A percentile compares a stretch with the other conserved stretches of the same genome.
Evolutionary conservation across 2,113 vertebrate species (phyloP).

Genomic region (Antennarius striatus): DNA sequence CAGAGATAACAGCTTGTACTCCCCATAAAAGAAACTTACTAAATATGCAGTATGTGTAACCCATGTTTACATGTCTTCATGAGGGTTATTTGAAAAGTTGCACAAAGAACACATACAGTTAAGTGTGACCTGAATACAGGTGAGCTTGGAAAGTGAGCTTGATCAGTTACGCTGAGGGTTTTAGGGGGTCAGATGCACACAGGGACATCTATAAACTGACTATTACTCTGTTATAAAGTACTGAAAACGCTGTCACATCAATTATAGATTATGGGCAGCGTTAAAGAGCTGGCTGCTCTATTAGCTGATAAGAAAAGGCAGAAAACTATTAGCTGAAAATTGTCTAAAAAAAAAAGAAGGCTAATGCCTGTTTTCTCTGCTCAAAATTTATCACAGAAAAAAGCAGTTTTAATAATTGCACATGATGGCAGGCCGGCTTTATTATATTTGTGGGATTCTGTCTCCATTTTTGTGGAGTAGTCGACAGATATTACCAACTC

Average conservation of each 20-base stretch:
- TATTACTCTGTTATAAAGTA: conserved; percentile 7
- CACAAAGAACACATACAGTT: too few relatives aligned
- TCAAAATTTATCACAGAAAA: not conserved
- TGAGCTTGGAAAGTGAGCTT: not conserved
- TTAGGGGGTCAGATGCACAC: not conserved
- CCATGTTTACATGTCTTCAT: too few relatives aligned
- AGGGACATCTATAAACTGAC: not conserved
- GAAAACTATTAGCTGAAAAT: not conserved
- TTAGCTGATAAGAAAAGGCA: not conserved
- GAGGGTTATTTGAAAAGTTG: too few relatives aligned
- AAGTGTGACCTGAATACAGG: not conserved
- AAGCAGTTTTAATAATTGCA: not conserved
- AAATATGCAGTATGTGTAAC: too few relatives aligned
- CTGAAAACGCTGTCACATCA: conserved; percentile 15
- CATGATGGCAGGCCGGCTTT: not conserved
- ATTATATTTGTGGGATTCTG: not conserved
- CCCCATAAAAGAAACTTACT: too few relatives aligned
- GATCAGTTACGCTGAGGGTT: conserved; percentile 3
- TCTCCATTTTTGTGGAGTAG: not conserved
- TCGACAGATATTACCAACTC: not conserved
- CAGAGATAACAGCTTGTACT: too few relatives aligned
- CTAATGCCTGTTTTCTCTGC: not conserved
- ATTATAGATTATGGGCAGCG: conserved; percentile 5
- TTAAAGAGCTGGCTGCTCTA: not conserved
- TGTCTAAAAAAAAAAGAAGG: not conserved